Evolutionary conservation across 1,140 invertebrate genomes (phyloP).

Genomic region (Tetranychus cinnabarinus): DNA sequence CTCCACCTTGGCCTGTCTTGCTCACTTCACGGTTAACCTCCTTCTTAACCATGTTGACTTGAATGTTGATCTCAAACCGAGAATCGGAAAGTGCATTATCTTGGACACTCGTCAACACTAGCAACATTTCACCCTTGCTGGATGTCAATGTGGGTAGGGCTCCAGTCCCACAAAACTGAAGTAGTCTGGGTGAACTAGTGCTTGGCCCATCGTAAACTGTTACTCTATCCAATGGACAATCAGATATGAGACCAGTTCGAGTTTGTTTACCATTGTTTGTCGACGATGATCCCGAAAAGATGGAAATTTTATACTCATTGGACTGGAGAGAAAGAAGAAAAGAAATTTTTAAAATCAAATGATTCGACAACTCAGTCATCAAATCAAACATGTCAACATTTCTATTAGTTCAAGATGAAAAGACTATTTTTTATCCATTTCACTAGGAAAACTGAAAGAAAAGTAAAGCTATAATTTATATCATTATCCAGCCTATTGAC

Average conservation of each 20-base stretch:
- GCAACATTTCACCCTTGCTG: constrained; percentile 55
- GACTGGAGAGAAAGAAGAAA: neutral
- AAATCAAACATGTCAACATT: no score
- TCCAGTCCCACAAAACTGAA: constrained; percentile 68
- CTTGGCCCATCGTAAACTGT: constrained; percentile 71
- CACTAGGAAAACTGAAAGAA: no score
- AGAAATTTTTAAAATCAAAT: neutral
- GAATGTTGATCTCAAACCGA: constrained; percentile 48
- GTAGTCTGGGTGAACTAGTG: constrained; percentile 55
- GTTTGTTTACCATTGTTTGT: constrained; percentile 18
- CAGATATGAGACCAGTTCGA: constrained; percentile 37
- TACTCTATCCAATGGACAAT: constrained; percentile 51
- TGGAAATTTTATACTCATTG: constrained; percentile 16
- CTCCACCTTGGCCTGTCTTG: no score
- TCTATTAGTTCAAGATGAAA: no score
- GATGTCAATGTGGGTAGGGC: constrained; percentile 50
- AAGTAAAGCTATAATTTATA: no score
- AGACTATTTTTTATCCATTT: no score
- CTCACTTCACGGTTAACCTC: neutral
- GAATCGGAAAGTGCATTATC: constrained; percentile 56
- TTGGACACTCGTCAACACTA: constrained; percentile 68
- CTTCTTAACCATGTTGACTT: constrained; percentile 36
- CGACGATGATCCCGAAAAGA: constrained; percentile 11
- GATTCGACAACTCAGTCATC: no score
- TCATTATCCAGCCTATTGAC: no score